Evolutionary conservation across 2,797 vertebrate genomes (phyloP).

Genomic region (Melanotaenia maccullochi): DNA sequence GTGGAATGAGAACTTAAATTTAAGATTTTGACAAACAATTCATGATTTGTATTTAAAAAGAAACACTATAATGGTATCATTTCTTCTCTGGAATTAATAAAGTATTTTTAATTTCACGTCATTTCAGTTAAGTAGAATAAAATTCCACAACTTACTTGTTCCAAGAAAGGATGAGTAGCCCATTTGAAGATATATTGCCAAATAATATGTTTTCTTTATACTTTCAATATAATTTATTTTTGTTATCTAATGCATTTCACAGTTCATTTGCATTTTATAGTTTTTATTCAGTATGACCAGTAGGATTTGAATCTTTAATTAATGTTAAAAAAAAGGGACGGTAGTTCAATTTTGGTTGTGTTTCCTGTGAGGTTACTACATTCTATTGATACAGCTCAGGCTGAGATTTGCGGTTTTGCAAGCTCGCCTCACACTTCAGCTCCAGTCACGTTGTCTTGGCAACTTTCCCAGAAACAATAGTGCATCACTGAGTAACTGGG

Average conservation of each 20-base stretch:
- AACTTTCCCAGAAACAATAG: slow-evolving; percentile 66
- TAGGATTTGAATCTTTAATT: neutral
- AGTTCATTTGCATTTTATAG: neutral
- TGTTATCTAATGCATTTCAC: neutral
- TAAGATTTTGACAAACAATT: neutral
- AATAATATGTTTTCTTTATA: neutral
- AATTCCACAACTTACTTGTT: neutral
- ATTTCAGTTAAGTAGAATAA: neutral
- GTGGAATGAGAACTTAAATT: neutral
- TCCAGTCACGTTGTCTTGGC: slow-evolving; percentile 58
- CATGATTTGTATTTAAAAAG: neutral
- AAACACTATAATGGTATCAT: neutral
- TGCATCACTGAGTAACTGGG: slow-evolving; percentile 27
- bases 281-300: neutral
- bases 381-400: slow-evolving; percentile 50
- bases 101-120: too few relatives aligned
- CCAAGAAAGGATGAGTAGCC: too few relatives aligned
- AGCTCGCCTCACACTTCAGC: slow-evolving; percentile 46
- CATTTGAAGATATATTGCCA: neutral
- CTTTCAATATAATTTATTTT: neutral
- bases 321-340: neutral
- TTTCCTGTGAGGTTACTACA: slow-evolving; percentile 19
- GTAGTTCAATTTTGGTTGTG: slow-evolving; percentile 18
- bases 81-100: too few relatives aligned
- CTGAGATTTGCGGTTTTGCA: slow-evolving; percentile 56